Conservation (phyloP, 2,797 vertebrate genomes). For the Alcedo atthis region DNA sequence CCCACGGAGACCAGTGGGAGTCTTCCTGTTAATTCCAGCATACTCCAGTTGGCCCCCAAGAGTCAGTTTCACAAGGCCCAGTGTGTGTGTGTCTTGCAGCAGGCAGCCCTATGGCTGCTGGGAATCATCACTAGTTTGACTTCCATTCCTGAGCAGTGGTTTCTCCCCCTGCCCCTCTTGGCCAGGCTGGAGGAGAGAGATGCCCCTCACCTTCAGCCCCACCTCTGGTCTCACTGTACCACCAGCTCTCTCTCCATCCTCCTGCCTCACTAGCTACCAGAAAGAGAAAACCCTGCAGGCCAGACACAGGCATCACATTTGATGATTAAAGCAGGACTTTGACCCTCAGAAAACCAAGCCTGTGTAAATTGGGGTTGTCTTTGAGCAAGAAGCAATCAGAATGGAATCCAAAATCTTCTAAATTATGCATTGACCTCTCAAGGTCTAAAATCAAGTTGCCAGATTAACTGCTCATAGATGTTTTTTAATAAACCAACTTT, state of each 20-base stretch:
- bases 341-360: not conserved
- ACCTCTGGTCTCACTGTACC: rapidly evolving
- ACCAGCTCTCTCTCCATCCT: not conserved
- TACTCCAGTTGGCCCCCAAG: not conserved
- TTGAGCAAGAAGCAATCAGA: not conserved
- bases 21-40: not conserved
- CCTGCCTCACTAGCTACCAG: rapidly evolving
- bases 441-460: slow-evolving; percentile 23
- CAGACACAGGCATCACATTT: not conserved
- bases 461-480: slow-evolving; percentile 38
- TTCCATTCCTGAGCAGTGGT: rapidly evolving
- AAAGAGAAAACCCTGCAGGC: not conserved
- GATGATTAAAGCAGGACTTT: not conserved
- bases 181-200: not conserved
- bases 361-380: not conserved
- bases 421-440: slow-evolving; percentile 61
- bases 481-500: slow-evolving; percentile 35
- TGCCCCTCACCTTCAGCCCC: not conserved
- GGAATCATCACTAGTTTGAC: not conserved
- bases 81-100: not conserved
- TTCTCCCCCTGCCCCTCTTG: rapidly evolving
- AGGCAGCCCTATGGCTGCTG: not conserved
- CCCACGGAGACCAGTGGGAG: not conserved
- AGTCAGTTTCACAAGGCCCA: not conserved
- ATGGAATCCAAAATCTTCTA: not conserved